Conservation (phyloP, 2,888 invertebrate species). For the Pyrgus malvae region DNA sequence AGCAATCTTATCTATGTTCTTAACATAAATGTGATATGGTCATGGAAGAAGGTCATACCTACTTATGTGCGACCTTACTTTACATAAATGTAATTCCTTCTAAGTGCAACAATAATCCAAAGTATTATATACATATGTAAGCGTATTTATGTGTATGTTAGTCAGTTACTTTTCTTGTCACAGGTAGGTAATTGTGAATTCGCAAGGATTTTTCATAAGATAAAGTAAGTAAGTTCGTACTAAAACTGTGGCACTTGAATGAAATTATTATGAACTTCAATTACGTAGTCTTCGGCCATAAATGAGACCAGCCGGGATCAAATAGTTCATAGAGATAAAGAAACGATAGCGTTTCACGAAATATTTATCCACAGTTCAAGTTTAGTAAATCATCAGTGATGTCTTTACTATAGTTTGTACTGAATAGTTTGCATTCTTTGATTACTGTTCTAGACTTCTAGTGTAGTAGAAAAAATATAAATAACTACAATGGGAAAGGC, state of each 20-base stretch:
- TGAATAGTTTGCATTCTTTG: constrained; percentile 1
- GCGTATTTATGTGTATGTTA: no score
- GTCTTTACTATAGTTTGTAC: constrained; percentile 2
- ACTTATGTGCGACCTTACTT: no score
- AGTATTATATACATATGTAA: no score
- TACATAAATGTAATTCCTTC: no score
- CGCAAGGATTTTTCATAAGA: no score
- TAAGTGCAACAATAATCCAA: no score
- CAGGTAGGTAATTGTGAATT: no score
- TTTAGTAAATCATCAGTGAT: neutral
- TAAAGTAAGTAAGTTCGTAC: no score
- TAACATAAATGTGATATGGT: no score
- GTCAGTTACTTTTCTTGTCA: no score
- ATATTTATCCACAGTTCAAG: constrained; percentile 1
- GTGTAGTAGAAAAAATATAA: neutral
- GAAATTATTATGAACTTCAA: constrained; percentile 27
- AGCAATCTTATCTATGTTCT: no score
- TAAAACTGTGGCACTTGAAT: constrained; percentile 10
- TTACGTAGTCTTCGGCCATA: constrained; percentile 36
- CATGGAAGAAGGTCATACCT: no score
- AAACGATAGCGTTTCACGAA: constrained; percentile 15
- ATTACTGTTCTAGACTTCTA: neutral
- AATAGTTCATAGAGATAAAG: constrained; percentile 58
- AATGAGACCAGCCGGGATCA: constrained; percentile 47
- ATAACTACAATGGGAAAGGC: neutral